phyloP scores from a whole-genome alignment of 2,888 invertebrate species.

The Tortricodes alternella region DNA sequence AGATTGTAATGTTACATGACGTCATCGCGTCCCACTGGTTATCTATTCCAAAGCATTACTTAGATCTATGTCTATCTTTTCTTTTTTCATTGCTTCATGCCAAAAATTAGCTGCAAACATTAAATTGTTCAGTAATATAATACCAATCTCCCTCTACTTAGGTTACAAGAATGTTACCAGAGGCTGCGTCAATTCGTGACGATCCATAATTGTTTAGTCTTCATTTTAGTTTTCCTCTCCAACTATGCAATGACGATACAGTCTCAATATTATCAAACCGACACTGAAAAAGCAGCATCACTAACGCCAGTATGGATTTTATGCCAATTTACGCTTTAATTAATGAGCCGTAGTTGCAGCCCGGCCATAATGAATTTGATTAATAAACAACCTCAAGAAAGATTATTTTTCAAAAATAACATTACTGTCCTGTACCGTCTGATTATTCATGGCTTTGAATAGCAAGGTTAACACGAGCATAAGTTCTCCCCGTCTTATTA shows the following conservation, averaged over 20 bases:
- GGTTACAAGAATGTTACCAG: slow-evolving; percentile 62
- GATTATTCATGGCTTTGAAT: too few species aligned
- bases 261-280: neutral
- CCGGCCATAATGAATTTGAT: too few species aligned
- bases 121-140: slow-evolving; percentile 69
- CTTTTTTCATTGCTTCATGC: slow-evolving; percentile 77
- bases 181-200: slow-evolving; percentile 44
- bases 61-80: slow-evolving; percentile 54
- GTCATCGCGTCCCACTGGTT: slow-evolving; percentile 58
- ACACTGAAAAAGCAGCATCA: too few species aligned
- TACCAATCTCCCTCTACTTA: slow-evolving; percentile 70
- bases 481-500: too few species aligned
- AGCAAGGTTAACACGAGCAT: too few species aligned
- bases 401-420: too few species aligned
- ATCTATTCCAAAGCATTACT: slow-evolving; percentile 78
- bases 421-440: too few species aligned
- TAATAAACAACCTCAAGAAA: too few species aligned
- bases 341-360: too few species aligned
- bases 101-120: slow-evolving; percentile 75
- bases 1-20: slow-evolving; percentile 1
- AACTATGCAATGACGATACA: neutral
- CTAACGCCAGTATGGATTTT: too few species aligned
- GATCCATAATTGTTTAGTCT: neutral
- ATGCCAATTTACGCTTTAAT: too few species aligned
- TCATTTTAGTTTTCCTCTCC: neutral